A percentile compares a stretch with the other conserved stretches of the same genome.
Evolutionary conservation across 2,888 invertebrate genomes (phyloP).

Genomic region (Gari tellinella): DNA sequence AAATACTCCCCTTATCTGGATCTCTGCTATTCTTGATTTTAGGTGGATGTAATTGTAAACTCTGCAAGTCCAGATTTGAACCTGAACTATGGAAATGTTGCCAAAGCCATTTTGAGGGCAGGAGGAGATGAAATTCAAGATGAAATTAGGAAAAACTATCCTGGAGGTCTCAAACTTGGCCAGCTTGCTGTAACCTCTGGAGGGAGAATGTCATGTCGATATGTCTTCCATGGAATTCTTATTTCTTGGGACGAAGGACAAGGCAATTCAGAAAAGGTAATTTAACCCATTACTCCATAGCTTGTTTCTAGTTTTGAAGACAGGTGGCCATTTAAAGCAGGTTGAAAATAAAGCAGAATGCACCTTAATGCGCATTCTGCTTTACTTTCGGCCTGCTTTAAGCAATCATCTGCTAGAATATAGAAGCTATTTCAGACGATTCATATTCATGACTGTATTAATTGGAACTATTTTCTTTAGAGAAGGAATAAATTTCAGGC

Average conservation of each 20-base stretch:
- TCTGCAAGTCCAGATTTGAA: slow-evolving; percentile 31
- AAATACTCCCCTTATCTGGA: too few species aligned
- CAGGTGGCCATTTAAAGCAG: too few species aligned
- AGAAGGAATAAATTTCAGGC: too few species aligned
- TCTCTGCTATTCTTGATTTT: neutral
- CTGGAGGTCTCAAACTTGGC: slow-evolving; percentile 31
- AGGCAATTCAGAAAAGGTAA: slow-evolving; percentile 39
- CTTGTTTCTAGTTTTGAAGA: too few species aligned
- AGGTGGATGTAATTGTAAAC: slow-evolving; percentile 56
- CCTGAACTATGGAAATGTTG: slow-evolving; percentile 23
- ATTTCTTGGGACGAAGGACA: slow-evolving; percentile 32
- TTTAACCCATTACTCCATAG: too few species aligned
- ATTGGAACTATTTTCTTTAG: too few species aligned
- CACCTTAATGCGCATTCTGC: too few species aligned
- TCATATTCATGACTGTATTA: too few species aligned
- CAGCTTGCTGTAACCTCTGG: slow-evolving; percentile 48
- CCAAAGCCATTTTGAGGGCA: slow-evolving; percentile 20
- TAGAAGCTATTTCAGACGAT: too few species aligned
- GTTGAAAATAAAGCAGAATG: too few species aligned
- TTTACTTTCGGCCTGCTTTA: too few species aligned
- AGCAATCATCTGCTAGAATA: too few species aligned
- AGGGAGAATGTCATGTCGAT: slow-evolving; percentile 41
- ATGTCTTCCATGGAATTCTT: slow-evolving; percentile 48
- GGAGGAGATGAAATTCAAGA: slow-evolving; percentile 31
- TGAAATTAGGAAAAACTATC: slow-evolving; percentile 28